Conservation (phyloP, 2,888 invertebrate genomes). For the Spilosoma lubricipeda region DNA sequence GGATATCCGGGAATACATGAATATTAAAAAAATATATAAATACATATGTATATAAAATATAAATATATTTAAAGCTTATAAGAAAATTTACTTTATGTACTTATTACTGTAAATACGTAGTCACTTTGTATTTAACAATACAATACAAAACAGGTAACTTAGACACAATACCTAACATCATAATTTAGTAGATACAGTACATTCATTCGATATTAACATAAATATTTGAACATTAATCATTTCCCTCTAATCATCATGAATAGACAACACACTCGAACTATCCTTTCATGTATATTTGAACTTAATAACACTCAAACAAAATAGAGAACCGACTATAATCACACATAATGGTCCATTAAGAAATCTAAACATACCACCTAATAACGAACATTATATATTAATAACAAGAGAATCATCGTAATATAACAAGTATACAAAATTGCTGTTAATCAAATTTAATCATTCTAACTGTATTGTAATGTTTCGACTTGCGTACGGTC, state of each 20-base stretch:
- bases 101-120: not conserved
- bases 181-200: not conserved
- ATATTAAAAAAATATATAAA: too few relatives aligned
- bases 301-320: conserved; percentile 29
- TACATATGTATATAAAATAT: too few relatives aligned
- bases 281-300: conserved; percentile 18
- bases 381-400: conserved; percentile 61
- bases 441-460: conserved; percentile 78
- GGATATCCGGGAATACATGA: too few relatives aligned
- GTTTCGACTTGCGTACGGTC: conserved; percentile 7
- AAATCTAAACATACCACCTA: conserved; percentile 51
- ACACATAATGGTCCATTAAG: conserved; percentile 37
- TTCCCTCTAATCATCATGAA: conserved; percentile 13
- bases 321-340: conserved; percentile 44
- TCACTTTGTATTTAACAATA: not conserved
- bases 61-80: too few relatives aligned
- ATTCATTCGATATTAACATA: conserved; percentile 6
- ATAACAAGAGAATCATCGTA: conserved; percentile 73
- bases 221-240: conserved; percentile 15
- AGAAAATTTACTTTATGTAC: not conserved
- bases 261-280: conserved; percentile 16
- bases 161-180: not conserved
- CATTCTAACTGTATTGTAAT: conserved; percentile 57
- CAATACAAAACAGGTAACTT: not conserved
- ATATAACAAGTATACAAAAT: conserved; percentile 74